Percentiles rank a stretch among this genome's conserved stretches.
Evolutionary conservation across 1,140 invertebrate genomes (phyloP).

Genomic region (Goniozus legneri): DNA sequence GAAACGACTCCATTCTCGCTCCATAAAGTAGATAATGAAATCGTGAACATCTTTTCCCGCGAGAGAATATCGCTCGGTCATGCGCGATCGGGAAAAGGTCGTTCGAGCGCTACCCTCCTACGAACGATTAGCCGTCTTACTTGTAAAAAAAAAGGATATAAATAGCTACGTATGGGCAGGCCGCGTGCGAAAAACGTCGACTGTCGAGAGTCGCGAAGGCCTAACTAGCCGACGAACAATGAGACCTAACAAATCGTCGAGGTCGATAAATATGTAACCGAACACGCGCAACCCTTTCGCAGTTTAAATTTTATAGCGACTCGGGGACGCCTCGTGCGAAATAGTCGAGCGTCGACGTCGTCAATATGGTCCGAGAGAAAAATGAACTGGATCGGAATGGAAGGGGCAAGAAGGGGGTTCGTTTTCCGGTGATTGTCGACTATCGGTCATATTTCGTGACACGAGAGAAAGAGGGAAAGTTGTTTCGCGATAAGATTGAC

Average conservation of each 20-base stretch:
- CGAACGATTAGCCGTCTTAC: no score
- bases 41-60: no score
- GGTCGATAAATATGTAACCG: conserved; percentile 51
- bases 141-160: no score
- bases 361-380: conserved; percentile 24
- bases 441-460: no score
- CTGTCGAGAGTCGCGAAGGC: no score
- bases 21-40: conserved; percentile 42
- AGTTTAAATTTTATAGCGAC: conserved; percentile 42
- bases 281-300: conserved; percentile 38
- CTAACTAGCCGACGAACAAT: no score
- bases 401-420: conserved; percentile 5
- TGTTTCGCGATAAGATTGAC: no score
- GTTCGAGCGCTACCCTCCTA: neutral
- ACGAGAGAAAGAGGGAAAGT: no score
- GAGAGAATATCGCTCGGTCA: conserved; percentile 8
- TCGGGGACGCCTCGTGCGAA: conserved; percentile 33
- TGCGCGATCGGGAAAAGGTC: neutral
- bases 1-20: conserved; percentile 32
- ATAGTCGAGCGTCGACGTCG: conserved; percentile 22
- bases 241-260: conserved; percentile 38
- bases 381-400: neutral
- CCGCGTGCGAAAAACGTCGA: no score
- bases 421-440: conserved; percentile 9
- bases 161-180: no score